These are phyloP conservation scores for Geothlypis trichas DNA, from an alignment of 2,113 vertebrate genomes.

Conservation along the genomic window DNA sequence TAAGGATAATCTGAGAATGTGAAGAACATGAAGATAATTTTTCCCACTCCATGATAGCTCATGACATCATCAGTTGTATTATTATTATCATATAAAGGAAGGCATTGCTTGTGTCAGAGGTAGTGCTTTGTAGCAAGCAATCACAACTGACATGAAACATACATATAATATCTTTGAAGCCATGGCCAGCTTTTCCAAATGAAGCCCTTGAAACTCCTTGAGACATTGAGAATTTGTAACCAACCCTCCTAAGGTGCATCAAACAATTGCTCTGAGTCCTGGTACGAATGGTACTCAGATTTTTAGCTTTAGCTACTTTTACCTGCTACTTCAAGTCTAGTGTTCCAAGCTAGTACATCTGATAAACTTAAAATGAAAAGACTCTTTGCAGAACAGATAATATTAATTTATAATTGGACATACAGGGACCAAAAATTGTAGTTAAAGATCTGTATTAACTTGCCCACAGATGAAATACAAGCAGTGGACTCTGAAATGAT, in stretches of 20 bases:
- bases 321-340: background rate
- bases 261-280: background rate
- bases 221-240: background rate
- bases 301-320: background rate
- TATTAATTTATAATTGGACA: background rate
- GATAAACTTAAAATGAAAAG: background rate
- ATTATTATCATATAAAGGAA: background rate
- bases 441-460: background rate
- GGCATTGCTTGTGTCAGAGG: background rate
- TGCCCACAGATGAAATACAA: background rate
- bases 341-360: background rate
- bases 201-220: background rate
- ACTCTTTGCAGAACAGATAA: background rate
- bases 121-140: background rate
- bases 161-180: background rate
- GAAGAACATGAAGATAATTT: background rate
- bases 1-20: background rate
- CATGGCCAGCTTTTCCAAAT: background rate
- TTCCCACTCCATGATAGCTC: background rate
- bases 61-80: background rate
- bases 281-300: background rate
- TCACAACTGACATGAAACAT: background rate
- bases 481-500: background rate
- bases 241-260: background rate
- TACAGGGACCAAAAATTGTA: background rate